phyloP scores from a whole-genome alignment of 2,113 vertebrate species.

The Malaclemys terrapin region DNA sequence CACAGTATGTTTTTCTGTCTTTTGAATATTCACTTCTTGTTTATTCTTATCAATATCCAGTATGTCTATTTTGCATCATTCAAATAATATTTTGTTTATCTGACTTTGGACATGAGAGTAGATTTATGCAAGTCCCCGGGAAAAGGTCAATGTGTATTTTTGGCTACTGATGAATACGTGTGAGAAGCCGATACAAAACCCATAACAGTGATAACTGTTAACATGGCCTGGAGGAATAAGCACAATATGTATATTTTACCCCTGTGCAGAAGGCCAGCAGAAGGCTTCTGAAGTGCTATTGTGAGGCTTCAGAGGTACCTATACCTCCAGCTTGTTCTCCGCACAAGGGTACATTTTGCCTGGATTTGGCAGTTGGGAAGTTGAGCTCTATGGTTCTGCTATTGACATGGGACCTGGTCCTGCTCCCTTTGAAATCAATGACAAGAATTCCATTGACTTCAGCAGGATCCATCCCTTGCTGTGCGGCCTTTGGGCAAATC shows the following conservation, averaged over 20 bases:
- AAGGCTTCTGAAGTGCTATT: neutral
- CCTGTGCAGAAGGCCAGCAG: neutral
- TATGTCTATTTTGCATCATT: neutral
- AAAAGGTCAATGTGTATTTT: slow-evolving; percentile 29
- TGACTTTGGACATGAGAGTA: neutral
- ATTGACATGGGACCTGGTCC: slow-evolving; percentile 20
- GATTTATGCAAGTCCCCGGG: slow-evolving; percentile 45
- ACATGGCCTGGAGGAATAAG: neutral
- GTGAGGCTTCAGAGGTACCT: neutral
- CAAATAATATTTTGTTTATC: neutral
- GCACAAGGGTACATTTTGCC: slow-evolving; percentile 22
- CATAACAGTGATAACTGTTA: slow-evolving; percentile 32
- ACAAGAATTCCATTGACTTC: neutral
- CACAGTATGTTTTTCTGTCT: slow-evolving; percentile 61
- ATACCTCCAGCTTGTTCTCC: neutral
- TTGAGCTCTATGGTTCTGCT: slow-evolving; percentile 42
- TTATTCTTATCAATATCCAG: slow-evolving; percentile 70
- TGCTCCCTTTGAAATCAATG: neutral
- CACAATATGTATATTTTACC: neutral
- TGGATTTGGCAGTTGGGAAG: slow-evolving; percentile 50
- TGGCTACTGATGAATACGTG: slow-evolving; percentile 45
- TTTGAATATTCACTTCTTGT: slow-evolving; percentile 60
- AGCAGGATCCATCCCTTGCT: neutral
- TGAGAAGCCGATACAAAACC: slow-evolving; percentile 38
- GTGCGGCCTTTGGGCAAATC: neutral